phyloP scores from a whole-genome alignment of 2,797 vertebrate species.

The Hypotaenidia okinawae region DNA sequence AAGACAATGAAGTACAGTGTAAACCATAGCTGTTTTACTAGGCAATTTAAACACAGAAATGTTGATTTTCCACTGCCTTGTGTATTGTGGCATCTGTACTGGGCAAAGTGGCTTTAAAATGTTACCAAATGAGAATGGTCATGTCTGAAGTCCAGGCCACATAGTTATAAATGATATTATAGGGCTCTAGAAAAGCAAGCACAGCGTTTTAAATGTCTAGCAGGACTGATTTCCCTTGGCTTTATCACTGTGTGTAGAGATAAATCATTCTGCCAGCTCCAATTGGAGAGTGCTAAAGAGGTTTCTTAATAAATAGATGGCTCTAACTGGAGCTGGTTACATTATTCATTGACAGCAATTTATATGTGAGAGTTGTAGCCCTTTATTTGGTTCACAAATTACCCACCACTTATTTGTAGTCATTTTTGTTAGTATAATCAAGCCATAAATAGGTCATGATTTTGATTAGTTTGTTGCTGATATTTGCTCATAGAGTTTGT shows the following conservation, averaged over 20 bases:
- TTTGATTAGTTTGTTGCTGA: slow-evolving; percentile 38
- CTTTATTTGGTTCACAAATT: slow-evolving; percentile 47
- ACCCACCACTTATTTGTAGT: background rate
- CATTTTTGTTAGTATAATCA: slow-evolving; percentile 25
- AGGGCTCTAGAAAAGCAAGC: background rate
- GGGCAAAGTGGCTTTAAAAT: background rate
- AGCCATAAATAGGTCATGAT: slow-evolving; percentile 1
- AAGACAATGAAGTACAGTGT: background rate
- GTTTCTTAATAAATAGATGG: slow-evolving; percentile 15
- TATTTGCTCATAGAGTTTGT: background rate
- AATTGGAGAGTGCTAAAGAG: background rate
- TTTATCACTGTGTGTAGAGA: background rate
- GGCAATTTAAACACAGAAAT: background rate
- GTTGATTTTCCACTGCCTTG: background rate
- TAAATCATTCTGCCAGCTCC: slow-evolving; percentile 7
- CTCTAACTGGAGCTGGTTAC: slow-evolving; percentile 14
- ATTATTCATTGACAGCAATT: slow-evolving; percentile 42
- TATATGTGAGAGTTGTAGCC: background rate
- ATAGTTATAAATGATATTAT: background rate
- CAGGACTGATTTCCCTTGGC: slow-evolving; percentile 24
- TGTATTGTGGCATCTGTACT: background rate
- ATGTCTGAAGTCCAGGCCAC: background rate
- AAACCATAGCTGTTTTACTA: background rate
- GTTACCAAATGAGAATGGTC: background rate
- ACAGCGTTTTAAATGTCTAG: background rate